Base-by-base conservation (phyloP, 1,140 invertebrate species). In the Drosophila hydei region DNA sequence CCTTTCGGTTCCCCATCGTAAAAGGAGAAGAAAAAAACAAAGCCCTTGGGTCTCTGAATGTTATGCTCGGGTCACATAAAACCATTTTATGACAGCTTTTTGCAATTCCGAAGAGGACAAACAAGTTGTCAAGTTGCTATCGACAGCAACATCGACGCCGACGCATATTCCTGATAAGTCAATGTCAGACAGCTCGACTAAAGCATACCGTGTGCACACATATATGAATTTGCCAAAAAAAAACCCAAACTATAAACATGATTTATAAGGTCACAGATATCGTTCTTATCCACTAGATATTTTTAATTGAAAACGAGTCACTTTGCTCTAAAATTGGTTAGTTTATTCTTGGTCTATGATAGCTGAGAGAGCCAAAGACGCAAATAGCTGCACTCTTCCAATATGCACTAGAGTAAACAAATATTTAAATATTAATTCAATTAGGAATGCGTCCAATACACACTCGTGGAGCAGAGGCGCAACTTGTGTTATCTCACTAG, bases 11-110 rank as follows among this genome's bases (percentile, higher is more conserved):
- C 30, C 40, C 51, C 67, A 9, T 21, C 60, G 67, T 7, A 38
- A 36, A 33, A 25, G 42, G 8, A 23, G 21, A 21, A 38, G 18
- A 3, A 30, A 8, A 27, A 30, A 30, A 30, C 12, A 33, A 63
- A 47, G 30, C 27, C 67, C 5, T 23, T 38, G 67, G 50, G 40
- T 45, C 48, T 63, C 51, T 18, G 33, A 63, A 33, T 56, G n/a
- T 42, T 55, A 14, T 43, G 27, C 45, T 33, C 36, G 19, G 52
- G 45, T 71, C 68, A 27, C 51, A 71, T 71, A 65, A 71, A 71
- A 71, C 25, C 30, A 48, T 64, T 71, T 71, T 56, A 71, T 71
- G 60, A 11, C 60, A 62, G 67, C 48, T 52, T 11, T 63, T 63
- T 55, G 50, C 45, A 42, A 54, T 63, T 38, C 50, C 50, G 33